Evolutionary conservation across 1,140 invertebrate genomes (phyloP), one percentile per base, ranked within the genome.

Genomic region (Bombus affinis): DNA sequence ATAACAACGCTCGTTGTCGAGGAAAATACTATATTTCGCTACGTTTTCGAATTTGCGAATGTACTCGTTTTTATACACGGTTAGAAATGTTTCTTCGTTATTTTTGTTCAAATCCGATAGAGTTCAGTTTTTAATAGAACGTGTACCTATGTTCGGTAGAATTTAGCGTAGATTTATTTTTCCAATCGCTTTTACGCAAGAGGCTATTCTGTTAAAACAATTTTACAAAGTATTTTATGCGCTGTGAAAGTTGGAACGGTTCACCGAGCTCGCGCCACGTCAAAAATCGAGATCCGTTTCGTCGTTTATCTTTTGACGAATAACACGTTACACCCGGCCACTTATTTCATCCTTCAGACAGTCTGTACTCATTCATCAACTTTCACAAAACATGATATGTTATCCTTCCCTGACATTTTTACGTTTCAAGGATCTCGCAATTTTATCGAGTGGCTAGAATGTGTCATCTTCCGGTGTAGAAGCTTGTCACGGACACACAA

Each of bases 371-470:
- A 28, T 88, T 81, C 81, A 90, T 90, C 88, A 89, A 83, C 82
- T 75, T 83, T 77, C 35, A 57, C 73, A 76, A 32, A 65, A 53
- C 85, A 70, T 59, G 72, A 85, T 66, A n/a, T n/a, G 66, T 77
- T 79, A 77, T 89, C 86, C 77, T 84, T 88, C 77, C 42, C 62
- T 25, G 75, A 44, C 73, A 75, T 87, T 87, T 80, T 79, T 59
- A 47, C n/a, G 65, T 66, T 88, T 84, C 86, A 9, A 74, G 22
- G 44, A 13, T 12, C 32, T 9, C 81, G 87, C 89, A 92, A 91
- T 91, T 89, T 90, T 53, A 82, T 82, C 89, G 86, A 92, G 91
- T 91, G 90, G 90, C 83, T 53, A 22, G 18, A 22, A 53, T 53
- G 18, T 53, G 32, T n/a, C 66, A 76, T 76, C 86, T 88, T 87